These are phyloP conservation scores for Trogon surrucura DNA, from an alignment of 2,113 vertebrate genomes.

Conservation along the genomic window DNA sequence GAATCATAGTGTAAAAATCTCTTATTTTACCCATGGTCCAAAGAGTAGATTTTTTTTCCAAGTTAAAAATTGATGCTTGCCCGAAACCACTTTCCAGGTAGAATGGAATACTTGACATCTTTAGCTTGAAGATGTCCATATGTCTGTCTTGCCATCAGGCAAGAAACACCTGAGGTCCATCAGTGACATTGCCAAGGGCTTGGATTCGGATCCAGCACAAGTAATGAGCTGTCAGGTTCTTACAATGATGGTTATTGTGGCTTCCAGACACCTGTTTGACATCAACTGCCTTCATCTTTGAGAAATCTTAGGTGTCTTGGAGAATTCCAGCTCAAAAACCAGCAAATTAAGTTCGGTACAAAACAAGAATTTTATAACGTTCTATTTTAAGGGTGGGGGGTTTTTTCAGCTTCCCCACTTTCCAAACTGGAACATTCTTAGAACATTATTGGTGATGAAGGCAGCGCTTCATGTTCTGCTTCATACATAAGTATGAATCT, in stretches of 20 bases:
- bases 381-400: background rate
- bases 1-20: background rate
- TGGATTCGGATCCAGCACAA: background rate
- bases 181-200: background rate
- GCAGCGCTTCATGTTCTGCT: background rate
- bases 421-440: background rate
- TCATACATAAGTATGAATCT: background rate
- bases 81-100: background rate
- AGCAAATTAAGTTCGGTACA: background rate
- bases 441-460: background rate
- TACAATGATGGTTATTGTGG: background rate
- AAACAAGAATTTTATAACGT: background rate
- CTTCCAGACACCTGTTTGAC: background rate
- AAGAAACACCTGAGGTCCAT: background rate
- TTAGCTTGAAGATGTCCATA: background rate
- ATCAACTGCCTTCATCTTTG: rapidly evolving
- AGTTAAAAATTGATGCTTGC: background rate
- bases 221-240: background rate
- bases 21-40: background rate
- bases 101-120: background rate
- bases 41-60: background rate
- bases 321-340: background rate
- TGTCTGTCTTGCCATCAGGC: background rate
- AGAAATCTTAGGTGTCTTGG: background rate
- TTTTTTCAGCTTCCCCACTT: background rate